Evolutionary conservation across 1,140 invertebrate species (phyloP).

Genomic region (Orchesella cincta): DNA sequence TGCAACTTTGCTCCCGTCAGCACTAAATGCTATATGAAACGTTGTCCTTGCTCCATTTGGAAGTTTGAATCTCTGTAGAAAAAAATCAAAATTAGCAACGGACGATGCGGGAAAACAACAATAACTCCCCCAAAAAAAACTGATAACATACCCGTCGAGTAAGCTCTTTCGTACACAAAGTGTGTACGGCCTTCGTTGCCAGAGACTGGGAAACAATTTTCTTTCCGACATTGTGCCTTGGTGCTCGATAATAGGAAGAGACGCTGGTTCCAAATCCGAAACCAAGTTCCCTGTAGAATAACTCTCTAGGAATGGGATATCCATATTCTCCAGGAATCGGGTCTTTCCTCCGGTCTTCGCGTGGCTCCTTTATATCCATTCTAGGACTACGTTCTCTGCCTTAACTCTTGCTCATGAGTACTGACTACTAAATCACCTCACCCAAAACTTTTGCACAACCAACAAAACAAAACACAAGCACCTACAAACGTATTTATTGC

Average conservation of each 20-base stretch:
- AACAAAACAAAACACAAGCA: background rate
- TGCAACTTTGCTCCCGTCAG: constrained; percentile 68
- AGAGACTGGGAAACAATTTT: constrained; percentile 39
- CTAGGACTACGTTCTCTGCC: too few species aligned
- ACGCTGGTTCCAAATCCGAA: constrained; percentile 40
- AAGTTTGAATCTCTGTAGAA: constrained; percentile 46
- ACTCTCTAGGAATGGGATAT: constrained; percentile 46
- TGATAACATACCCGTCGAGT: constrained; percentile 39
- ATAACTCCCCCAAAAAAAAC: background rate
- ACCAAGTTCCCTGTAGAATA: constrained; percentile 46
- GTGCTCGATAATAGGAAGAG: too few species aligned
- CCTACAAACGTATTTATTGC: background rate
- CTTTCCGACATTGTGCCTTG: constrained; percentile 39
- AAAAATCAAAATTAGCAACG: background rate
- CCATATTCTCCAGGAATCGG: constrained; percentile 48
- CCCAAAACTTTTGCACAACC: background rate
- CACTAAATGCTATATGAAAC: constrained; percentile 49
- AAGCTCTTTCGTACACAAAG: constrained; percentile 44
- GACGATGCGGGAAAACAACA: background rate
- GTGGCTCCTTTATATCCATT: constrained; percentile 18
- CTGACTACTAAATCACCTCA: background rate
- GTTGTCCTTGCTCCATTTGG: constrained; percentile 48
- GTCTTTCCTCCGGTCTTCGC: background rate
- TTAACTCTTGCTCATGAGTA: background rate
- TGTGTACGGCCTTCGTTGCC: constrained; percentile 47